These are phyloP conservation scores for Caradrina kadenii DNA, from an alignment of 2,888 invertebrate species.

Conservation along the genomic window DNA sequence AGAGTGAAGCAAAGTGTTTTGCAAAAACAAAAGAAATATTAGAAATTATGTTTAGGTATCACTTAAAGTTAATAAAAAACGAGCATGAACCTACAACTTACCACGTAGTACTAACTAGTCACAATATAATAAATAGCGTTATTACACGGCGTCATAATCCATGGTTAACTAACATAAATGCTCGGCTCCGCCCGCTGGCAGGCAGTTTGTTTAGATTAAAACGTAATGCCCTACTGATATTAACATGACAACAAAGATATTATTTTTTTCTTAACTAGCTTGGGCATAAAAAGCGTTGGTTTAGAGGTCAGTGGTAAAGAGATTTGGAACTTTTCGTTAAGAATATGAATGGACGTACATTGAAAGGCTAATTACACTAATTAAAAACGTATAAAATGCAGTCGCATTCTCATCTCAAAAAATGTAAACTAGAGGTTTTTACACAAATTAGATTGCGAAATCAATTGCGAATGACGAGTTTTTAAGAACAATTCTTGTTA, in stretches of 20 bases:
- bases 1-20: too few relatives aligned
- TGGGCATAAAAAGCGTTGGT: constrained; percentile 9
- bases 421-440: too few relatives aligned
- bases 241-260: constrained; percentile 68
- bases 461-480: too few relatives aligned
- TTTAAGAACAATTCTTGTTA: too few relatives aligned
- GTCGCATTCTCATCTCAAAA: too few relatives aligned
- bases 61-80: not conserved
- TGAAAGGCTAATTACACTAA: too few relatives aligned
- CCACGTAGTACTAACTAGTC: constrained; percentile 21
- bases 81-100: not conserved
- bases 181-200: constrained; percentile 70
- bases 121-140: constrained; percentile 79
- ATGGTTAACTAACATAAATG: constrained; percentile 88
- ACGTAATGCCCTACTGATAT: constrained; percentile 78
- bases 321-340: not conserved
- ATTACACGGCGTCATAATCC: constrained; percentile 84
- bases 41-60: not conserved
- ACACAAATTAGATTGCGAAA: too few relatives aligned
- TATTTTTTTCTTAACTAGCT: constrained; percentile 45
- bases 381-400: too few relatives aligned
- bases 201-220: constrained; percentile 89
- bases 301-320: constrained; percentile 1
- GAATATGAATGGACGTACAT: too few relatives aligned
- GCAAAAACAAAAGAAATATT: not conserved